These are phyloP conservation scores for Eristalinus sepulchralis DNA, from an alignment of 2,888 invertebrate species.

Conservation along the genomic window DNA sequence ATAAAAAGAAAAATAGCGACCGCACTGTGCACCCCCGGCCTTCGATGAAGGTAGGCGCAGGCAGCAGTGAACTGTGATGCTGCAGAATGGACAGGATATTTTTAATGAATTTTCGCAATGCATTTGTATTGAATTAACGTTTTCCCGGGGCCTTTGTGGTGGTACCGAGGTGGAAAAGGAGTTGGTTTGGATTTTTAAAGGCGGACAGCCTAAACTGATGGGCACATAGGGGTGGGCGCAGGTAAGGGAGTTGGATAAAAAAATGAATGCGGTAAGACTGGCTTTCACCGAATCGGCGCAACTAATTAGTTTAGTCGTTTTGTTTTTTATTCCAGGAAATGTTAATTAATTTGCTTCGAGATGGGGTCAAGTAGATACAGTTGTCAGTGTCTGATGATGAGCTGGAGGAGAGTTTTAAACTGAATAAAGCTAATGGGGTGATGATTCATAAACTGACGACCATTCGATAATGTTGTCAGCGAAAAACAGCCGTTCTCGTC, in stretches of 20 bases:
- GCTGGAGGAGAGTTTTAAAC: no score
- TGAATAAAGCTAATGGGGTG: not conserved
- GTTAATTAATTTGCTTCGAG: not conserved
- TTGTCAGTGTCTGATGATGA: not conserved
- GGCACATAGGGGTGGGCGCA: not conserved
- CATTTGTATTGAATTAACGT: slow-evolving; percentile 62
- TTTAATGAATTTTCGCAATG: slow-evolving; percentile 61
- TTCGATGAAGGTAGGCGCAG: slow-evolving; percentile 20
- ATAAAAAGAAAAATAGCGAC: slow-evolving; percentile 65
- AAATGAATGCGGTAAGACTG: slow-evolving; percentile 25
- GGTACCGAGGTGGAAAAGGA: not conserved
- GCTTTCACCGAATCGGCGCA: not conserved
- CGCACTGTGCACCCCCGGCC: slow-evolving; percentile 38
- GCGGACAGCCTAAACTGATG: not conserved
- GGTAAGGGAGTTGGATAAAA: not conserved
- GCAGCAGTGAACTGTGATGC: slow-evolving; percentile 13
- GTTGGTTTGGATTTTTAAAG: not conserved
- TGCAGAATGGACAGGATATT: slow-evolving; percentile 33
- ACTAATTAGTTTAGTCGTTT: slow-evolving; percentile 15
- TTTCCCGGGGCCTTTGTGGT: not conserved
- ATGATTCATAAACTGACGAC: no score
- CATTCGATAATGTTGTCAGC: no score
- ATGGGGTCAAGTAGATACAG: not conserved
- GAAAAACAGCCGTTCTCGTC: no score
- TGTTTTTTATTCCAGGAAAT: not conserved